Percentiles rank a stretch among this genome's conserved stretches.
phyloP scores from a whole-genome alignment of 2,113 vertebrate species.

The Myiozetetes cayanensis region DNA sequence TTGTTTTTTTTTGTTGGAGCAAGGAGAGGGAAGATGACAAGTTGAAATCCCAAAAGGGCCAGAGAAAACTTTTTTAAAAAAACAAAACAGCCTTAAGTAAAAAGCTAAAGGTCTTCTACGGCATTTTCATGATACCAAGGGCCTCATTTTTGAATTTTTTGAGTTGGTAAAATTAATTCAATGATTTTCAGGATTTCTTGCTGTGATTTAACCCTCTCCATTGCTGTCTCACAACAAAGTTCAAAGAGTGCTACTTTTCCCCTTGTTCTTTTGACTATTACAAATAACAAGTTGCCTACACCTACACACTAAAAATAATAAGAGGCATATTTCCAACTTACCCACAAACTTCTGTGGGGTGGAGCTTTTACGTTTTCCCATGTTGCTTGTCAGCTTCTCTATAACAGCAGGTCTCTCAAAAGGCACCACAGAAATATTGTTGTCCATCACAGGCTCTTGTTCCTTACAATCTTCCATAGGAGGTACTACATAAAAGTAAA shows the following conservation, averaged over 20 bases:
- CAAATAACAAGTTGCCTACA: not conserved
- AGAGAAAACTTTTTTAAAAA: not conserved
- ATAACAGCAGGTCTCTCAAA: slow-evolving; percentile 97
- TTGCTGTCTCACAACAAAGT: not conserved
- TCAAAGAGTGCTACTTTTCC: not conserved
- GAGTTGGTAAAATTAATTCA: not conserved
- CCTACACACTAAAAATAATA: not conserved
- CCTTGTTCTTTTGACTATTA: not conserved
- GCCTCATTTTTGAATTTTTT: not conserved
- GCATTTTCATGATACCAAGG: not conserved
- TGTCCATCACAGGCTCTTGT: slow-evolving; percentile 85
- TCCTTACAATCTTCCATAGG: slow-evolving; percentile 89
- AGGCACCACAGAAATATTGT: slow-evolving; percentile 83
- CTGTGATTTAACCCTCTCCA: not conserved
- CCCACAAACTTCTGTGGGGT: slow-evolving; percentile 99
- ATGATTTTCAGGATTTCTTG: not conserved
- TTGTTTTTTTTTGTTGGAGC: not conserved
- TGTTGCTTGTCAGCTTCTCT: slow-evolving; percentile 91
- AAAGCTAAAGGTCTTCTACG: not conserved
- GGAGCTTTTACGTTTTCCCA: slow-evolving; percentile 99
- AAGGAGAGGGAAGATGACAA: not conserved
- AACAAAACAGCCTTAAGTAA: not conserved
- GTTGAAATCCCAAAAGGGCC: not conserved
- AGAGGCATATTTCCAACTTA: slow-evolving; percentile 76
- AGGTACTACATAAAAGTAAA: slow-evolving; percentile 78